phyloP scores from a whole-genome alignment of 2,797 vertebrate species.

The Semaprochilodus insignis region DNA sequence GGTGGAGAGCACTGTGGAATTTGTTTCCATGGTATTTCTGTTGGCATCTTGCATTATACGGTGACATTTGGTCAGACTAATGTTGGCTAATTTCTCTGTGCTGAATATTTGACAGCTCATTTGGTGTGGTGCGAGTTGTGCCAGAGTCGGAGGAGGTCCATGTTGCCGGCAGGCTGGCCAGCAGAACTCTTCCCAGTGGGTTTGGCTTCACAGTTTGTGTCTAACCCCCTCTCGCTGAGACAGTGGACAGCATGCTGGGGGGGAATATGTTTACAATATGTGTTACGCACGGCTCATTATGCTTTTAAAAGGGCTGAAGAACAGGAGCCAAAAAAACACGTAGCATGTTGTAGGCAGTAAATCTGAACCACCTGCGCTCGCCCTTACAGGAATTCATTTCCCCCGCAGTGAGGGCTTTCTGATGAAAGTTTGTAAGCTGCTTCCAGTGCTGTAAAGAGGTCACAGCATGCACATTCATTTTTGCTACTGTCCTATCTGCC shows the following conservation, averaged over 20 bases:
- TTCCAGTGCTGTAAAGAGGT: background rate
- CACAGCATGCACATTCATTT: background rate
- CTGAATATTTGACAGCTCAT: conserved; percentile 53
- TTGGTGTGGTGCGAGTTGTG: conserved; percentile 41
- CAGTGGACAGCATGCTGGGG: conserved; percentile 21
- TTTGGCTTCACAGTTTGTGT: conserved; percentile 41
- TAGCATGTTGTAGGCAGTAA: background rate
- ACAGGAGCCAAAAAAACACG: background rate
- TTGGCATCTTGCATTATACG: conserved; percentile 22
- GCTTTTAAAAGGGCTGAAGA: conserved; percentile 6
- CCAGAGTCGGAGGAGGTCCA: conserved; percentile 41
- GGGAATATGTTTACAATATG: conserved; percentile 33
- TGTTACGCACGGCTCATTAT: conserved; percentile 26
- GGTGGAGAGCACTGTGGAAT: background rate
- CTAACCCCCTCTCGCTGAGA: conserved; percentile 25
- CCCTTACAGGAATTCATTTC: background rate
- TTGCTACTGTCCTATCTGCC: background rate
- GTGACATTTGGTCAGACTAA: conserved; percentile 46
- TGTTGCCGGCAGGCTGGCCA: conserved; percentile 11
- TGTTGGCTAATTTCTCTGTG: conserved; percentile 11
- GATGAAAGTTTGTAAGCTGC: background rate
- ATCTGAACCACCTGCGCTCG: conserved; percentile 4
- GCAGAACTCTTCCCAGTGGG: background rate
- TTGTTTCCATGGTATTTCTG: conserved; percentile 16
- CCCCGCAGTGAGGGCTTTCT: background rate